phyloP scores from a whole-genome alignment of 1,140 invertebrate species.

The Drosophila orosa region DNA sequence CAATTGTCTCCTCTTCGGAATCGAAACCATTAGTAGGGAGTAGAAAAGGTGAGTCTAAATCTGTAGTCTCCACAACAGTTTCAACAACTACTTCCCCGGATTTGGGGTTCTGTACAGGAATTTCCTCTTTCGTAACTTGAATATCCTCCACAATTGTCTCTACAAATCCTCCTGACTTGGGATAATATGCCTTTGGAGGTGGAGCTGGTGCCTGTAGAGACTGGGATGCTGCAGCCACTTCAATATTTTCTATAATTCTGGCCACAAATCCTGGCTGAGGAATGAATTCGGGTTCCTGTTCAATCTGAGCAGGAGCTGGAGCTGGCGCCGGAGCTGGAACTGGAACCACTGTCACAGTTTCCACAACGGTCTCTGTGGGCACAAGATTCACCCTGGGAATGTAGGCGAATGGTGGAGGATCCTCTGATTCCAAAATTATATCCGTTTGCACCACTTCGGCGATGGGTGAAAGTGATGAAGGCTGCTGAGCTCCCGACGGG shows the following conservation, averaged over 20 bases:
- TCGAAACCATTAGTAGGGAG: conserved; percentile 15
- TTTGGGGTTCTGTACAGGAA: not conserved
- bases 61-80: conserved; percentile 1
- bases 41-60: conserved; percentile 18
- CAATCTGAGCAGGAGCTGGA: not conserved
- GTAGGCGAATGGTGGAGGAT: not conserved
- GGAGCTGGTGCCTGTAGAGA: not conserved
- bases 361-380: conserved; percentile 14
- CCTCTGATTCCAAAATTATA: conserved; percentile 7
- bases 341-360: conserved; percentile 10
- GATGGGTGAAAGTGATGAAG: conserved; percentile 27
- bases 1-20: conserved; percentile 12
- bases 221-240: conserved; percentile 12
- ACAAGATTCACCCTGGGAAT: conserved; percentile 11
- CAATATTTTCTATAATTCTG: conserved; percentile 33
- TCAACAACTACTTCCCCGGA: not conserved
- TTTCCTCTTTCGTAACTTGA: not conserved
- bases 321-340: not conserved
- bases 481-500: conserved; percentile 12
- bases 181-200: conserved; percentile 8
- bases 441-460: conserved; percentile 34
- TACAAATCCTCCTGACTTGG: not conserved
- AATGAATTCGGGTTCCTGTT: conserved; percentile 15
- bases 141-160: conserved; percentile 22
- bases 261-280: conserved; percentile 36